These are phyloP conservation scores for Aplodontia rufa DNA, from an alignment of 2,113 vertebrate species.

Conservation along the genomic window DNA sequence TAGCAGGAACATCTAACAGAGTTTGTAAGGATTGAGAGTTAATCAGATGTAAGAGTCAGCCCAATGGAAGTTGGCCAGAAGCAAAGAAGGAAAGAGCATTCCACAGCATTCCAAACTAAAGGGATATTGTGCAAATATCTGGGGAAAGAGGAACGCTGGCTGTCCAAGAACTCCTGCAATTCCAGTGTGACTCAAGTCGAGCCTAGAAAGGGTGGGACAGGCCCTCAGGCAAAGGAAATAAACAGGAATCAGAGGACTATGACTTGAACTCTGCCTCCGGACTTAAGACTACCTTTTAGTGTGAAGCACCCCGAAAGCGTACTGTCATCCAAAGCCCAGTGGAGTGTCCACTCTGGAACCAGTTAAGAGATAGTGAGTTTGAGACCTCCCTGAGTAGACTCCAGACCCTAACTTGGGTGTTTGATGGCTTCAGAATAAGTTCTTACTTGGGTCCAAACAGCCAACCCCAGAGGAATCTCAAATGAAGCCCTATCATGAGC, in stretches of 20 bases:
- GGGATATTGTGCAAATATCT: background rate
- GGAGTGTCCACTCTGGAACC: background rate
- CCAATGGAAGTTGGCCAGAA: constrained; percentile 41
- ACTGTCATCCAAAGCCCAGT: background rate
- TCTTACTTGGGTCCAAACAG: background rate
- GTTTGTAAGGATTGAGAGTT: constrained; percentile 2
- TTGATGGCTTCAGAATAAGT: background rate
- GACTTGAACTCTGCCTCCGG: background rate
- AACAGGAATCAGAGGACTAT: background rate
- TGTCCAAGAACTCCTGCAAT: background rate
- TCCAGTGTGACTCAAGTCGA: background rate
- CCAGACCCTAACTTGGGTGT: background rate
- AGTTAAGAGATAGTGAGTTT: background rate
- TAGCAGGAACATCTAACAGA: constrained; percentile 4
- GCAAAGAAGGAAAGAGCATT: background rate
- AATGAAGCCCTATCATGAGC: background rate
- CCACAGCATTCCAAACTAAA: background rate
- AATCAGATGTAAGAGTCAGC: background rate
- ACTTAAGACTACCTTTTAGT: background rate
- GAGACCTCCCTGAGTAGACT: background rate
- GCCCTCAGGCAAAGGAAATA: background rate
- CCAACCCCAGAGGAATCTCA: background rate
- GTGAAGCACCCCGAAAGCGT: background rate
- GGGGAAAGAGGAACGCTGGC: background rate
- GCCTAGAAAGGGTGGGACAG: background rate